A percentile compares a stretch with the other conserved stretches of the same genome.
phyloP scores from a whole-genome alignment of 2,888 invertebrate genomes.

The Aporophyla nigra region DNA sequence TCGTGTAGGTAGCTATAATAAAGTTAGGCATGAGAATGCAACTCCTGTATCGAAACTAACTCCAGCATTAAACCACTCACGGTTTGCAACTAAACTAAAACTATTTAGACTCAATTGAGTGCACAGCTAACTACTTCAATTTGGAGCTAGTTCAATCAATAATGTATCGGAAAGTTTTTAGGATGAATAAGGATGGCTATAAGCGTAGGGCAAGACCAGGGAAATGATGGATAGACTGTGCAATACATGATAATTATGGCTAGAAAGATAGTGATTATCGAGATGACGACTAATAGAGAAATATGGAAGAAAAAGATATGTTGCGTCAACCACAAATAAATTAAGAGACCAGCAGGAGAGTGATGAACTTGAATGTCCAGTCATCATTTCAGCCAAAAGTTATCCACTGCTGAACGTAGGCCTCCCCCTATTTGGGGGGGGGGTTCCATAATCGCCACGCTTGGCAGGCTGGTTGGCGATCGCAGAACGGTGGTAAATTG shows the following conservation, averaged over 20 bases:
- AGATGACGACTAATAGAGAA: not conserved
- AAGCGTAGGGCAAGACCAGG: not conserved
- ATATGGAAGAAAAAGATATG: not conserved
- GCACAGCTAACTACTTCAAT: slow-evolving; percentile 5
- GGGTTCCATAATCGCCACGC: too few species aligned
- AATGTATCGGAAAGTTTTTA: not conserved
- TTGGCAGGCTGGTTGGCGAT: too few species aligned
- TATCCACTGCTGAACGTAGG: too few species aligned
- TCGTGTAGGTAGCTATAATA: not conserved
- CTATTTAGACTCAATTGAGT: slow-evolving; percentile 36
- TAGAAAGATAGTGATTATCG: not conserved
- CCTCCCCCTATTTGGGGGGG: too few species aligned
- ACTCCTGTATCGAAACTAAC: slow-evolving; percentile 10
- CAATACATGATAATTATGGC: not conserved
- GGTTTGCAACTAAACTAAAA: slow-evolving; percentile 26
- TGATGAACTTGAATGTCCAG: too few species aligned
- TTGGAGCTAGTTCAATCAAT: slow-evolving; percentile 14
- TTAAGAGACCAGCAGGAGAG: not conserved
- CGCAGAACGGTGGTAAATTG: too few species aligned
- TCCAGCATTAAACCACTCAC: slow-evolving; percentile 27
- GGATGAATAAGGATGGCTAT: not conserved
- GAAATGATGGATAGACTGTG: not conserved
- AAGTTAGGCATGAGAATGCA: slow-evolving; percentile 1
- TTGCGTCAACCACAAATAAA: not conserved
- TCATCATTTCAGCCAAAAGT: too few species aligned